These are phyloP conservation scores for Shinisaurus crocodilurus DNA, from an alignment of 2,113 vertebrate species.

Conservation along the genomic window DNA sequence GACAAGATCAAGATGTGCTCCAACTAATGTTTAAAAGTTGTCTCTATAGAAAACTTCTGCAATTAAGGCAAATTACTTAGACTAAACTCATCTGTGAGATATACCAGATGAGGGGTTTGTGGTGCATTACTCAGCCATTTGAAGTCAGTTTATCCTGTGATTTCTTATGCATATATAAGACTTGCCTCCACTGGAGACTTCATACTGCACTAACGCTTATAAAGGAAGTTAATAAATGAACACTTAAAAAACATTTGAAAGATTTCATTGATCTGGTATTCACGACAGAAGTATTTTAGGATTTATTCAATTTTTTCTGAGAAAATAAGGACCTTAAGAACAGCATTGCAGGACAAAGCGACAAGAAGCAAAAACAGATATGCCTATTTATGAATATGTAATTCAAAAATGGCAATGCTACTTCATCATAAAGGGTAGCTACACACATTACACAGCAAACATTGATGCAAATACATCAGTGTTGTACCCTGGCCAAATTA, in stretches of 20 bases:
- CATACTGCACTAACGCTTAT: constrained; percentile 21
- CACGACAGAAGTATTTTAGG: not conserved
- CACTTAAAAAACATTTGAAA: not conserved
- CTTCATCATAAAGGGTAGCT: not conserved
- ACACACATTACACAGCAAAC: not conserved
- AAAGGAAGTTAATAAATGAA: constrained; percentile 26
- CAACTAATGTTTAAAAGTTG: not conserved
- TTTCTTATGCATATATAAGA: constrained; percentile 50
- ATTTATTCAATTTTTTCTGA: constrained; percentile 11
- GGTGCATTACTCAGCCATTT: constrained; percentile 13
- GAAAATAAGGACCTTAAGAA: not conserved
- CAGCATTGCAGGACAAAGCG: constrained; percentile 11
- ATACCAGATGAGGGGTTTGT: constrained; percentile 18
- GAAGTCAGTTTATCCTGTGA: constrained; percentile 41
- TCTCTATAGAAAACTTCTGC: not conserved
- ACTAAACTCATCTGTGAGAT: constrained; percentile 47
- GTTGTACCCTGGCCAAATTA: not conserved
- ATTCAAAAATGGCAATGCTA: not conserved
- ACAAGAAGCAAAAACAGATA: constrained; percentile 13
- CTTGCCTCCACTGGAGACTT: constrained; percentile 14
- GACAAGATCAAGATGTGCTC: constrained; percentile 39
- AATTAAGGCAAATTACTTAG: constrained; percentile 36
- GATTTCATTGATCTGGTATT: not conserved
- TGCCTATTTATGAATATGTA: not conserved
- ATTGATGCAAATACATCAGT: not conserved